Conservation (phyloP, 2,888 invertebrate genomes). For the Ennomos fuscantarius region DNA sequence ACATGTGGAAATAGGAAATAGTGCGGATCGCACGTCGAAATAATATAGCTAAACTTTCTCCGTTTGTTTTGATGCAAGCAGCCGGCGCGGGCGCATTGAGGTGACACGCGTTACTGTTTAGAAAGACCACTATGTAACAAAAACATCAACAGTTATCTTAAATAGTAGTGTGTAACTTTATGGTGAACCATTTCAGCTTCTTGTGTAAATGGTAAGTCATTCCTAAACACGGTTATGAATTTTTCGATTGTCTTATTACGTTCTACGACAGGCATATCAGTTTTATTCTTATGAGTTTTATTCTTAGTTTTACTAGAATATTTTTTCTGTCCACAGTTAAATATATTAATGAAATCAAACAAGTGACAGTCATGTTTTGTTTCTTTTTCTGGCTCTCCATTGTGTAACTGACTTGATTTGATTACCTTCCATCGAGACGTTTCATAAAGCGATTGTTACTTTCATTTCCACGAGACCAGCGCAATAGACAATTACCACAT, state of each 20-base stretch:
- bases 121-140: conserved; percentile 29
- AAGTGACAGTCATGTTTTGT: conserved; percentile 55
- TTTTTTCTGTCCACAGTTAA: no score
- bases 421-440: conserved; percentile 71
- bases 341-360: conserved; percentile 20
- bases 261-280: no score
- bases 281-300: no score
- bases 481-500: conserved; percentile 58
- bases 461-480: conserved; percentile 66
- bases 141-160: conserved; percentile 13
- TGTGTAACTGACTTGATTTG: conserved; percentile 73
- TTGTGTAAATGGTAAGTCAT: conserved; percentile 1
- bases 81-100: conserved; percentile 54
- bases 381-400: conserved; percentile 57
- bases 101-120: conserved; percentile 41
- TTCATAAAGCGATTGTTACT: conserved; percentile 80
- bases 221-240: not conserved
- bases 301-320: no score
- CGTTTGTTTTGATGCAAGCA: conserved; percentile 71
- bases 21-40: conserved; percentile 63
- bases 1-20: conserved; percentile 69
- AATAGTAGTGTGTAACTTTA: conserved; percentile 2
- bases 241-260: no score
- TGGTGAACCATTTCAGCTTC: conserved; percentile 4
- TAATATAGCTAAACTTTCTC: conserved; percentile 72